Evolutionary conservation across 2,797 vertebrate genomes (phyloP), one percentile per base, ranked within the genome.

Genomic region (Ataeniobius toweri): DNA sequence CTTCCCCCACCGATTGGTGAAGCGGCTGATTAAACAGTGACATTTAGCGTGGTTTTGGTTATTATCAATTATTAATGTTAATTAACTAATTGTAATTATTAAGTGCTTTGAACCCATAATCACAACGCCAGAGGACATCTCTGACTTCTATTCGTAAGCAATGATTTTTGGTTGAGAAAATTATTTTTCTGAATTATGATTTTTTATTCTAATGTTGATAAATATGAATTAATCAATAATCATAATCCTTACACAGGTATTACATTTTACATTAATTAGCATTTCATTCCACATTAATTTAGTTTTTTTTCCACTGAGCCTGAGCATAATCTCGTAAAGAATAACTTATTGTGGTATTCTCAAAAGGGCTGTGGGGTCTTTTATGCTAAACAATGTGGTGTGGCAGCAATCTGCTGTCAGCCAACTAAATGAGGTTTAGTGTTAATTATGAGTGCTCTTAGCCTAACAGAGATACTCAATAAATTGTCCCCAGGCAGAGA

Each of bases 401-500:
- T 88, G 91, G 79, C 79, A 73, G 74, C 81, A 22, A 75, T 81
- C 71, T 86, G 78, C 83, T 86, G 79, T 84, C 83, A 85, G 83
- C 56, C 83, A 78, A 89, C 85, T 83, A 85, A 91, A 78, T 84
- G 78, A 72, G 80, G 88, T 92, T 92, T 91, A 70, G 83, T 86
- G 88, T 89, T 94, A 93, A 95, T 95, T 93, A 94, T 91, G 82
- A 90, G 78, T 85, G 83, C 86, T 89, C 84, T 90, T 83, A 90
- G 83, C 81, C 82, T 86, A 79, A 89, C 89, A 85, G 77, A 86
- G 89, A 93, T 76, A 86, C 82, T 89, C 89, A 83, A 85, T 91
- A 94, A 94, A 95, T 93, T 93, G 93, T 94, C 89, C 94, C 92
- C 93, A 95, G 92, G 94, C 94, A 94, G 89, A 85, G 80, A 90